Conservation (phyloP, 1,140 invertebrate species). For the Nixonia krombeini region DNA sequence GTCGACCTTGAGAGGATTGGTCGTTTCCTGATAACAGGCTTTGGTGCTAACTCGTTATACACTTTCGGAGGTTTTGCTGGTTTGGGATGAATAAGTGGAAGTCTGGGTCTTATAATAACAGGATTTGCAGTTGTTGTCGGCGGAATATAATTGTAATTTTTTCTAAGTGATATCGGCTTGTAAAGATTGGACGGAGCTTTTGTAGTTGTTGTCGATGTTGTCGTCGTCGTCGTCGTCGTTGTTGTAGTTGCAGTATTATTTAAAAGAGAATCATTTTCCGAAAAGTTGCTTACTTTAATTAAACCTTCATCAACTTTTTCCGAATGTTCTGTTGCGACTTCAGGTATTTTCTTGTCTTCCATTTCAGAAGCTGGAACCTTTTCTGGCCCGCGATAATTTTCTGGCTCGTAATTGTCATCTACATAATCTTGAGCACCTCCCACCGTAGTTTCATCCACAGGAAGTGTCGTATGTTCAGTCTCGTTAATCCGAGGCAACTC, state of each 20-base stretch:
- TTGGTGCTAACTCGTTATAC: conserved; percentile 64
- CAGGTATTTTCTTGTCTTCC: conserved; percentile 5
- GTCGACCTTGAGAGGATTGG: conserved; percentile 50
- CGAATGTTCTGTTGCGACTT: conserved; percentile 11
- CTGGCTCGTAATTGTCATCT: conserved; percentile 74
- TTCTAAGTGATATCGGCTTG: conserved; percentile 58
- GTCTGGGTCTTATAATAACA: conserved; percentile 61
- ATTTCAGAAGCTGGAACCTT: not conserved
- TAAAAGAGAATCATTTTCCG: no score
- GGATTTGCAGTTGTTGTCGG: conserved; percentile 62
- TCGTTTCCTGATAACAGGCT: conserved; percentile 61
- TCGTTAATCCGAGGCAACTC: conserved; percentile 61
- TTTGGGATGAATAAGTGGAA: conserved; percentile 57
- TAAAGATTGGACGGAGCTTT: conserved; percentile 55
- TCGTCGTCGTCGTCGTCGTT: conserved; percentile 27
- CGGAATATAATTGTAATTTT: conserved; percentile 62
- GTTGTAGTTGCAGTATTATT: no score
- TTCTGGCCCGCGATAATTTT: conserved; percentile 52
- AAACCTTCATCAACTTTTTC: not conserved
- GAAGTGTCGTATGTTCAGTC: conserved; percentile 37
- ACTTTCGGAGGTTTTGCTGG: conserved; percentile 60
- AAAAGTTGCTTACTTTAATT: not conserved
- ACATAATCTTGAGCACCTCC: conserved; percentile 66
- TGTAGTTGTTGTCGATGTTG: conserved; percentile 35
- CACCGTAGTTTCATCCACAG: conserved; percentile 34